These are phyloP conservation scores for Lysiphlebus fabarum DNA, from an alignment of 1,140 invertebrate species.

Conservation along the genomic window DNA sequence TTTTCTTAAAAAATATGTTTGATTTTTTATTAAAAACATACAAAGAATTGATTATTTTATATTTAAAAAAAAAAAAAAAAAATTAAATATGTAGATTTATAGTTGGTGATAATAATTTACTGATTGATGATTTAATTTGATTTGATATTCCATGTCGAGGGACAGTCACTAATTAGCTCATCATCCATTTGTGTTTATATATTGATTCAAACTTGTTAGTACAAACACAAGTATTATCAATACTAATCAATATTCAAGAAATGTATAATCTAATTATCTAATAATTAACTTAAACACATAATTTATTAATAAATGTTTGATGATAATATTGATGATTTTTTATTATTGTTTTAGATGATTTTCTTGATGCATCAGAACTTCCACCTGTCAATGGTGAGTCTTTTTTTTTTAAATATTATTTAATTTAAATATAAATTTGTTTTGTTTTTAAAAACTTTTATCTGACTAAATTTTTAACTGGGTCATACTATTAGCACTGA, in stretches of 20 bases:
- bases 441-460: no score
- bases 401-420: background rate
- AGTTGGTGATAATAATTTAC: background rate
- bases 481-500: no score
- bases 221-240: background rate
- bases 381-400: conserved; percentile 5
- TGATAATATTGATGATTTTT: no score
- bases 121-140: background rate
- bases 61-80: background rate
- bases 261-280: no score
- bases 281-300: no score
- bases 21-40: background rate
- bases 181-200: background rate
- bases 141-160: conserved; percentile 2
- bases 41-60: no score
- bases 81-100: background rate
- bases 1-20: no score
- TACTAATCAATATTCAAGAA: no score
- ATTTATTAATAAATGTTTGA: no score
- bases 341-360: conserved; percentile 17
- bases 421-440: background rate
- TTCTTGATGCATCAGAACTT: conserved; percentile 16
- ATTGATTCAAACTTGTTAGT: background rate
- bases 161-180: background rate
- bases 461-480: no score